Evolutionary conservation across 1,140 invertebrate genomes (phyloP), one percentile per base, ranked within the genome.

Genomic region (Adoxophyes honmai): DNA sequence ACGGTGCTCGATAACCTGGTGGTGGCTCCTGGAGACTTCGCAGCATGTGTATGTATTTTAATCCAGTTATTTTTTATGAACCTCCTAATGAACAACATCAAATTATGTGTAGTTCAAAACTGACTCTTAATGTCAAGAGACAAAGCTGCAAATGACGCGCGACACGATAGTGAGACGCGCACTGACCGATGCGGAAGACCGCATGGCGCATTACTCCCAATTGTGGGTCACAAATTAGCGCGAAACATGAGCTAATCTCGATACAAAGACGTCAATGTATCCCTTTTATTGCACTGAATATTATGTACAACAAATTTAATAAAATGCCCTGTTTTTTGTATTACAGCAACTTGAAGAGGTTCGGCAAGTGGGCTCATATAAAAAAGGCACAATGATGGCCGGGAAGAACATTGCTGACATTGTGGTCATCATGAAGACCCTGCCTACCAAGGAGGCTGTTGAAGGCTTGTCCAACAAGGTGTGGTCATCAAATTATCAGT

Each of bases 371-470:
- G 98, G 98, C 0, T 98, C 98, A 0, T 99, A 98, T 74, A 99
- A 99, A 83, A 99, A 99, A 86, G 98, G 98, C 0, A 99, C 98
- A 7, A 99, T 99, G 95, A 93, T 99, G 70, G 94, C 96, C 4
- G 97, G 97, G 0, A 95, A 98, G 74, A 98, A 98, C 81, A 93
- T 98, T 0, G 98, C 98, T 13, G 98, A 99, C 82, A 95, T 99
- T 68, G 98, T 99, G 3, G 97, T 99, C 7, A 98, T 99, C 68
- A 91, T 99, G n/a, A 99, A 99, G 91, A 99, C 98, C 0, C 83
- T 99, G 37, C 98, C 98, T 0, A 99, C 98, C 9, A 96, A 96
- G 78, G 98, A 99, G 77, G 96, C 97, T 4, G 96, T 99, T 0
- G 95, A 97, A 78, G 96, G 96, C 0, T 86, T 99, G 1, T 96